phyloP scores from a whole-genome alignment of 2,113 vertebrate species.

The Periophthalmodon schlosseri region DNA sequence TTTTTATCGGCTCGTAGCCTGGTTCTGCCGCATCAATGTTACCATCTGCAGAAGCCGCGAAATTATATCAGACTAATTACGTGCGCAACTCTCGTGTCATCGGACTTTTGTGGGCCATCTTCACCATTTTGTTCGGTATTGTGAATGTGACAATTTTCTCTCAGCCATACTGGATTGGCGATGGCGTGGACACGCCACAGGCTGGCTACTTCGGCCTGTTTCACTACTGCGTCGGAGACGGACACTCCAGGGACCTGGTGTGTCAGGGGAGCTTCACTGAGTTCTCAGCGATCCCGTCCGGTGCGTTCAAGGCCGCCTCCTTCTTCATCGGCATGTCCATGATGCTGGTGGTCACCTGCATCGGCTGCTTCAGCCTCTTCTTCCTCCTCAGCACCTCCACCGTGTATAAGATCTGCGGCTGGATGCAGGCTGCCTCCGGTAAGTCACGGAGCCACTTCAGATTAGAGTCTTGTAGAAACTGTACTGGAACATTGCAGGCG shows the following conservation, averaged over 20 bases:
- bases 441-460: slow-evolving; percentile 45
- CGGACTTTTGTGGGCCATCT: slow-evolving; percentile 95
- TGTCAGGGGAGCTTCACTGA: slow-evolving; percentile 97
- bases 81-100: slow-evolving; percentile 93
- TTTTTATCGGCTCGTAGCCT: slow-evolving; percentile 73
- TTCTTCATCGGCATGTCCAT: slow-evolving; percentile 96
- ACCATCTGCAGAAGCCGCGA: slow-evolving; percentile 91
- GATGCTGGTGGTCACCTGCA: slow-evolving; percentile 92
- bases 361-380: slow-evolving; percentile 94
- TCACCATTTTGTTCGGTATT: slow-evolving; percentile 95
- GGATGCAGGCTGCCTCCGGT: slow-evolving; percentile 95
- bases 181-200: slow-evolving; percentile 94
- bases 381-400: slow-evolving; percentile 97
- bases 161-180: slow-evolving; percentile 97
- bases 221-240: slow-evolving; percentile 93
- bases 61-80: slow-evolving; percentile 95
- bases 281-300: slow-evolving; percentile 89
- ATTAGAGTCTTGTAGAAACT: background rate
- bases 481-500: background rate
- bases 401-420: slow-evolving; percentile 97
- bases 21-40: slow-evolving; percentile 86
- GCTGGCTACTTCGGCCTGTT: slow-evolving; percentile 96
- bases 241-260: slow-evolving; percentile 86
- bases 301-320: slow-evolving; percentile 95
- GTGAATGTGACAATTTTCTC: slow-evolving; percentile 95